Base-by-base conservation (phyloP, 2,797 vertebrate species). In the Alfaro cultratus region DNA sequence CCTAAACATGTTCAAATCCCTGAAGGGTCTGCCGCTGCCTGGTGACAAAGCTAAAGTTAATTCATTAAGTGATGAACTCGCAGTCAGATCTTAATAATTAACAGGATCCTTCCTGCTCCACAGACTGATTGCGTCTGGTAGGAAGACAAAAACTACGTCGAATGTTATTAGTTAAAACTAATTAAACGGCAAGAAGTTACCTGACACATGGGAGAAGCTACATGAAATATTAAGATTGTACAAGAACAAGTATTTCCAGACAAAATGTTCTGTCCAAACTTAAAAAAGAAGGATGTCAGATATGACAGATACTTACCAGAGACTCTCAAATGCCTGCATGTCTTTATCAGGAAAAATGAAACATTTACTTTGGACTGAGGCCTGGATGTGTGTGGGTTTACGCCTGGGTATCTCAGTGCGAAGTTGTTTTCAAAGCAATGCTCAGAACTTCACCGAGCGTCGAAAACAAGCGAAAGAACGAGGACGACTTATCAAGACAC, bases 81-180 rank as follows among this genome's bases (percentile, higher is more conserved):
- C 83, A 67, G 67, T 60, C 75, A 77, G 68, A n/a, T 82, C 83
- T 81, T 81, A 60, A 79, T 80, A 86, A 90, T 88, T 88, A 84
- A 79, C 31, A 5, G 43, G 15, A 23, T 85, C 81, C 84, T 90
- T 89, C 84, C 87, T 87, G 85, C 49, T 80, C 74, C 57, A 78
- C 0, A 5, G 76, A 80, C 67, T 39, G 67, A 9, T 4, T 31
- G 70, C 0, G 5, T 85, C 87, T 79, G 79, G 77, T 73, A 88
- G 64, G 76, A 88, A 71, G 39, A 83, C 67, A 76, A 74, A 75
- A 68, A 80, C 64, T 82, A 53, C 72, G 21, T 60, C 72, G 79
- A 90, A 91, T 79, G 79, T 86, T 85, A 84, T 89, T 88, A 83
- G 85, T 86, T 86, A 84, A 77, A 87, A 75, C 60, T 47, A 64